phyloP scores from a whole-genome alignment of 2,113 vertebrate genomes.

The Cavia porcellus region DNA sequence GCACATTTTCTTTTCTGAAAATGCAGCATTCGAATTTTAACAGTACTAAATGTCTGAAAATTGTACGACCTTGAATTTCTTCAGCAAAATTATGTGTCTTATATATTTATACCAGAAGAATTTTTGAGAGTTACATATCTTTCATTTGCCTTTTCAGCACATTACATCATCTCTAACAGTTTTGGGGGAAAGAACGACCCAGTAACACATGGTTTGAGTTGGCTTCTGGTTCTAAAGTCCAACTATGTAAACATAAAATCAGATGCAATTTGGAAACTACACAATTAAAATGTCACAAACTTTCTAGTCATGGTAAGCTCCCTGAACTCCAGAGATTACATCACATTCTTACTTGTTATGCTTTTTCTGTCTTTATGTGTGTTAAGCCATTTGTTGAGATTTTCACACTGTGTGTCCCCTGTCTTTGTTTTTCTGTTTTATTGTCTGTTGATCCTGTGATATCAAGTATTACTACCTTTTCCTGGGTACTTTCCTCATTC shows the following conservation, averaged over 20 bases:
- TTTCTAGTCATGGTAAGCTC: not conserved
- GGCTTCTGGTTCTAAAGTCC: constrained; percentile 19
- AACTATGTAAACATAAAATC: not conserved
- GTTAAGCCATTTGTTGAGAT: not conserved
- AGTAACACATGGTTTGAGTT: not conserved
- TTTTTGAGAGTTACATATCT: not conserved
- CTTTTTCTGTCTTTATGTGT: not conserved
- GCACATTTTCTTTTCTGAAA: constrained; percentile 4
- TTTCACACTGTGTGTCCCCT: not conserved
- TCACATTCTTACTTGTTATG: not conserved
- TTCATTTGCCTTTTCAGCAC: not conserved
- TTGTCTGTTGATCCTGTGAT: not conserved
- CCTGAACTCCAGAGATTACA: not conserved
- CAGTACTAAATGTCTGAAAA: constrained; percentile 37
- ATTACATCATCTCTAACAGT: not conserved
- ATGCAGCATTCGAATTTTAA: not conserved
- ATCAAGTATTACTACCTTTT: not conserved
- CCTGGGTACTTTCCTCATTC: not conserved
- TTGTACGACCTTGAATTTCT: constrained; percentile 13
- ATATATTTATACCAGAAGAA: not conserved
- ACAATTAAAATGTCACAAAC: not conserved
- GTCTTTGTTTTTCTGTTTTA: not conserved
- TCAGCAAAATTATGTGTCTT: not conserved
- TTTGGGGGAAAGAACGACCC: not conserved
- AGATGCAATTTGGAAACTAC: not conserved